Evolutionary conservation across 2,113 vertebrate species (phyloP).

Genomic region (Anguilla rostrata): DNA sequence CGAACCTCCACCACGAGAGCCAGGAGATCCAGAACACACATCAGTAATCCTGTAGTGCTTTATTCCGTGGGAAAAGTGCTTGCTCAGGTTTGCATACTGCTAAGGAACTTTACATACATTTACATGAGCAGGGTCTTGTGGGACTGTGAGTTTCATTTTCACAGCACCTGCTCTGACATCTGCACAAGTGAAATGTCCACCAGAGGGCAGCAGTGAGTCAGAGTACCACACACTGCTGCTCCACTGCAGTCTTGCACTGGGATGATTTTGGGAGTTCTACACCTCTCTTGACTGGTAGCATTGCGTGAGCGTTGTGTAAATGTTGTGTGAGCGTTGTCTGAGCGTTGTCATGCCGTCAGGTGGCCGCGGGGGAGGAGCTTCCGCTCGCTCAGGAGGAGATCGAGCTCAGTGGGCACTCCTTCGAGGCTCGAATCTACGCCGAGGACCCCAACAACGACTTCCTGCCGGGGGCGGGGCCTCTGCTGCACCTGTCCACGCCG

Average conservation of each 20-base stretch:
- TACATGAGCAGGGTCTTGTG: too few species aligned
- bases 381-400: constrained; percentile 91
- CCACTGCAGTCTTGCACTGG: not conserved
- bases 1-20: too few species aligned
- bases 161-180: not conserved
- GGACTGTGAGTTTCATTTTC: not conserved
- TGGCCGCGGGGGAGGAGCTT: constrained; percentile 91
- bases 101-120: too few species aligned
- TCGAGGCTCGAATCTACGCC: constrained; percentile 95
- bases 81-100: too few species aligned
- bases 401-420: constrained; percentile 82
- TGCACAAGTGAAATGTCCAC: not conserved
- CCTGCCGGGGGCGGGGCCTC: constrained; percentile 86
- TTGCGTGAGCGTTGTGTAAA: not conserved
- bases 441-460: constrained; percentile 92
- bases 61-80: too few species aligned
- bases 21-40: too few species aligned
- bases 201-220: not conserved
- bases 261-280: too few species aligned
- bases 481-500: constrained; percentile 89
- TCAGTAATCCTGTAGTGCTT: too few species aligned
- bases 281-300: not conserved
- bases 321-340: not conserved
- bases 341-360: constrained; percentile 60
- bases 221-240: not conserved